Evolutionary conservation across 2,888 invertebrate genomes (phyloP).

Genomic region (Noctua janthe): DNA sequence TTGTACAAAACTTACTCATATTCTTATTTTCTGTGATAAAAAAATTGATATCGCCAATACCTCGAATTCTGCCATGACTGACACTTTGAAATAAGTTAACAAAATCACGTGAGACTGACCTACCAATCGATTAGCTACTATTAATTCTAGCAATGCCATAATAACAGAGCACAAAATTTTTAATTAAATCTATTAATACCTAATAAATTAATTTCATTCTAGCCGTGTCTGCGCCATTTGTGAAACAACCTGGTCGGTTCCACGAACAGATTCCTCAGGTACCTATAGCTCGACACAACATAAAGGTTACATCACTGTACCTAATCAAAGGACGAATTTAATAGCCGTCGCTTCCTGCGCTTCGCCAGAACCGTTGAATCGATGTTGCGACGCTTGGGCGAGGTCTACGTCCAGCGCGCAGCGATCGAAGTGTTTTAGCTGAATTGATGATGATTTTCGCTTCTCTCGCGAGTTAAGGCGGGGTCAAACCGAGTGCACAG

Average conservation of each 20-base stretch:
- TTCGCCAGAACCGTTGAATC: neutral
- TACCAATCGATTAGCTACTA: neutral
- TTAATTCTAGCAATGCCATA: neutral
- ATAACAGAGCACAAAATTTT: constrained; percentile 31
- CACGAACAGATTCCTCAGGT: constrained; percentile 54
- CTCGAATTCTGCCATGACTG: neutral
- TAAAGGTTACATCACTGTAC: constrained; percentile 1
- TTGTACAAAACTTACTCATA: neutral
- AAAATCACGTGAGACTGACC: neutral
- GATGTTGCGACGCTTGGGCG: neutral
- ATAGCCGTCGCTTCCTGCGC: too few species aligned
- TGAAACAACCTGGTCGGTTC: constrained; percentile 57
- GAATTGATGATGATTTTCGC: neutral
- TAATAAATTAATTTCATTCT: constrained; percentile 52
- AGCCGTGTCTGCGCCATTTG: constrained; percentile 25
- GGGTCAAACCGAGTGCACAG: neutral
- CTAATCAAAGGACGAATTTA: neutral
- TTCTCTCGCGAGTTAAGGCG: neutral
- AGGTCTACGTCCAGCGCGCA: neutral
- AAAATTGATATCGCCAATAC: neutral
- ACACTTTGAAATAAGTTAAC: too few species aligned
- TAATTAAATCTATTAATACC: constrained; percentile 34
- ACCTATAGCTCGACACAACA: neutral
- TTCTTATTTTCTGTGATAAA: neutral
- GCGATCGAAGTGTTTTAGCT: neutral